A percentile compares a stretch with the other conserved stretches of the same genome.
phyloP scores from a whole-genome alignment of 2,113 vertebrate genomes.

The Zosterops lateralis region DNA sequence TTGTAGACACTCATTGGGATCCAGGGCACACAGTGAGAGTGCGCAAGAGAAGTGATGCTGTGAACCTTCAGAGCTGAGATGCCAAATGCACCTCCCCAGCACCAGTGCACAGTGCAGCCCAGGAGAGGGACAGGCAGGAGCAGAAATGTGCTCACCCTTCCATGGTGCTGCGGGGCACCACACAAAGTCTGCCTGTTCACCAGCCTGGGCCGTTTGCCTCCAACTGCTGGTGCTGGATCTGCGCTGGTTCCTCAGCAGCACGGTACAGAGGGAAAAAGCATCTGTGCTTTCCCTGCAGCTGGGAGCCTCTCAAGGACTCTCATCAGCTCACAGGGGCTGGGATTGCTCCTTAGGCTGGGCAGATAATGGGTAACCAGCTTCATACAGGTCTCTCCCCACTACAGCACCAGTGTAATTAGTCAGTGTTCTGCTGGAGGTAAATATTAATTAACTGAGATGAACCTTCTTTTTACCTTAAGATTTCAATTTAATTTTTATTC shows the following conservation, averaged over 20 bases:
- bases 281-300: background rate
- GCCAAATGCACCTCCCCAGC: background rate
- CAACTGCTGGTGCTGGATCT: background rate
- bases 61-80: background rate
- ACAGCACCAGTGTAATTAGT: conserved; percentile 10
- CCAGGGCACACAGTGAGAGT: background rate
- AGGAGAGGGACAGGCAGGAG: background rate
- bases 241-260: background rate
- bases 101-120: fast-evolving
- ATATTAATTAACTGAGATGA: conserved; percentile 53
- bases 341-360: conserved; percentile 24
- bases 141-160: background rate
- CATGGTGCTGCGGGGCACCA: fast-evolving
- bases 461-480: conserved; percentile 31
- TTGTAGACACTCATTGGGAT: background rate
- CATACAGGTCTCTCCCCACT: background rate
- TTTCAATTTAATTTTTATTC: conserved; percentile 45
- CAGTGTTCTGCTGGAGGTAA: conserved; percentile 35
- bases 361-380: conserved; percentile 34
- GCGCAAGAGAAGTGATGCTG: background rate
- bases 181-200: too few relatives aligned
- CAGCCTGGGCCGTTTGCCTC: background rate
- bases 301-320: conserved; percentile 1
- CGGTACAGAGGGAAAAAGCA: background rate
- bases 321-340: background rate